Conservation (phyloP, 2,797 vertebrate species). For the Sylvilagus floridanus region DNA sequence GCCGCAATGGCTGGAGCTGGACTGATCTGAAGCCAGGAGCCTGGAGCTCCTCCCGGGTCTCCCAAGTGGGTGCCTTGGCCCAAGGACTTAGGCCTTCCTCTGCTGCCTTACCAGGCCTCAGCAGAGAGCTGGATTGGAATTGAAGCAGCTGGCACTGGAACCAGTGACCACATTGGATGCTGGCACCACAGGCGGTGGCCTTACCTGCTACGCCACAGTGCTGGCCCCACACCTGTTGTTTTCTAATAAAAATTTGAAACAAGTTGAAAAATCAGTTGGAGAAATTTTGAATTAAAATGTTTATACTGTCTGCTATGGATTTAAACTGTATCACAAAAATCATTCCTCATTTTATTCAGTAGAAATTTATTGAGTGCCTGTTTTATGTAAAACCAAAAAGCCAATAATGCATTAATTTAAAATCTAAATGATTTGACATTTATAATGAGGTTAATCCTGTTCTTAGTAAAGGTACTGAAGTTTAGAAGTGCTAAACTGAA, state of each 20-base stretch:
- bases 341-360: slow-evolving; percentile 29
- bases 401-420: slow-evolving; percentile 38
- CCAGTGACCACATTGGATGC: too few species aligned
- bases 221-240: too few species aligned
- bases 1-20: too few species aligned
- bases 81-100: too few species aligned
- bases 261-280: neutral
- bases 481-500: slow-evolving; percentile 20
- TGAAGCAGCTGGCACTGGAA: too few species aligned
- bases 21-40: too few species aligned
- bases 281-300: neutral
- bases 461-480: neutral
- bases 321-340: slow-evolving; percentile 32
- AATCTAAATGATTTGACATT: slow-evolving; percentile 11
- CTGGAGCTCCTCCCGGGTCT: too few species aligned
- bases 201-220: too few species aligned
- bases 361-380: neutral
- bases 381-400: slow-evolving; percentile 49
- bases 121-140: too few species aligned
- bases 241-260: neutral
- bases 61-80: too few species aligned
- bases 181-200: too few species aligned
- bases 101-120: too few species aligned
- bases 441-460: neutral
- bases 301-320: neutral